Percentiles rank a stretch among this genome's conserved stretches.
These are phyloP conservation scores for Dimorphilus gyrociliatus DNA, from an alignment of 2,888 invertebrate genomes.

Conservation along the genomic window DNA sequence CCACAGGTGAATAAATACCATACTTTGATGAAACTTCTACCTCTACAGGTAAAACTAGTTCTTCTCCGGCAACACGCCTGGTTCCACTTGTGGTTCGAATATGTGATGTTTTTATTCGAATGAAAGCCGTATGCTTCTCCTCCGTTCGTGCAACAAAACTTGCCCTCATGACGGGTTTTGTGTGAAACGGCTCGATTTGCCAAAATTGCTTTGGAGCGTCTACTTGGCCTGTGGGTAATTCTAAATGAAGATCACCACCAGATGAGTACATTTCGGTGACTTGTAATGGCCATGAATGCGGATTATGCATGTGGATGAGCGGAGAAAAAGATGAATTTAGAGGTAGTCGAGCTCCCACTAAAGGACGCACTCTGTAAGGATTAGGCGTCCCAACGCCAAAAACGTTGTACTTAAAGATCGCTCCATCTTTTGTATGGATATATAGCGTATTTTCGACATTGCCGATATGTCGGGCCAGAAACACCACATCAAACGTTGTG, in stretches of 20 bases:
- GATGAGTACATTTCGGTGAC: conserved; percentile 50
- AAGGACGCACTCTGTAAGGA: conserved; percentile 74
- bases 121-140: conserved; percentile 67
- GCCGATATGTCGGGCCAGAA: conserved; percentile 78
- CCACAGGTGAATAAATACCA: conserved; percentile 60
- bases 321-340: conserved; percentile 76
- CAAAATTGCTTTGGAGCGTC: conserved; percentile 67
- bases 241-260: conserved; percentile 72
- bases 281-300: conserved; percentile 68
- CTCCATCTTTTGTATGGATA: conserved; percentile 55
- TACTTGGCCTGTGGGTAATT: conserved; percentile 51
- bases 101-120: conserved; percentile 59
- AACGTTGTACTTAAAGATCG: conserved; percentile 24
- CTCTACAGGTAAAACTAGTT: conserved; percentile 64
- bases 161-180: conserved; percentile 70
- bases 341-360: conserved; percentile 75
- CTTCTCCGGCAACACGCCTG: conserved; percentile 39
- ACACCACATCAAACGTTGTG: conserved; percentile 87
- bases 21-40: conserved; percentile 54
- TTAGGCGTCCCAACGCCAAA: conserved; percentile 60
- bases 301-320: conserved; percentile 82
- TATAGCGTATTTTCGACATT: conserved; percentile 67
- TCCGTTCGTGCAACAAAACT: conserved; percentile 58
- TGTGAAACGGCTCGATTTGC: conserved; percentile 72
- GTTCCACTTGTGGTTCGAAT: too few species aligned